Evolutionary conservation across 2,113 vertebrate genomes (phyloP).

Genomic region (Cochlearius cochlearius): DNA sequence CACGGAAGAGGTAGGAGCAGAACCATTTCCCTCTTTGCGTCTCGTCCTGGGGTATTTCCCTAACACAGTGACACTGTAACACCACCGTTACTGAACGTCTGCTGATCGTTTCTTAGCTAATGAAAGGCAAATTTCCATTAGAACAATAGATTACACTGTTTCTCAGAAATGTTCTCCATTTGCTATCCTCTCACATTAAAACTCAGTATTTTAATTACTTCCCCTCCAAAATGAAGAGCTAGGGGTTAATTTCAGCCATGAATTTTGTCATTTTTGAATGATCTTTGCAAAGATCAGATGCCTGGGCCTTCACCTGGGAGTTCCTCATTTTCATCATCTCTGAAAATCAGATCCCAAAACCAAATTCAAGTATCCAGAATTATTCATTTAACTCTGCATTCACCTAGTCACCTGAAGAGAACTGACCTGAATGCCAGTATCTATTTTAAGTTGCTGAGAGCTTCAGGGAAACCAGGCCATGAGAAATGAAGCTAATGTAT

Average conservation of each 20-base stretch:
- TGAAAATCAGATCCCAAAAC: not conserved
- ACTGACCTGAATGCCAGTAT: not conserved
- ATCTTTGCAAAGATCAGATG: not conserved
- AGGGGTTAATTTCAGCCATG: not conserved
- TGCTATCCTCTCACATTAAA: not conserved
- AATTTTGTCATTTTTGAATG: not conserved
- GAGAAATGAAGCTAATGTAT: not conserved
- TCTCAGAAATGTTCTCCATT: not conserved
- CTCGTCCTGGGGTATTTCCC: not conserved
- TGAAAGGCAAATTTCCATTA: not conserved
- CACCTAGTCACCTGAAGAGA: not conserved
- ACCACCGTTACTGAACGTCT: not conserved
- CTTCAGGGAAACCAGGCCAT: not conserved
- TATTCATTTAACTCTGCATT: not conserved
- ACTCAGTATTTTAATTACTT: not conserved
- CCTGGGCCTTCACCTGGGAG: not conserved
- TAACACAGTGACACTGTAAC: not conserved
- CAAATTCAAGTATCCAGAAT: not conserved
- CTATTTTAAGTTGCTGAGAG: not conserved
- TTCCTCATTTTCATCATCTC: not conserved
- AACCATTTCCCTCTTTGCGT: not conserved
- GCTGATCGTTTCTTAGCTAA: not conserved
- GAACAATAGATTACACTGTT: not conserved
- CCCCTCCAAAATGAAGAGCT: not conserved
- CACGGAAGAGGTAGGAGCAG: not conserved